Evolutionary conservation across 2,888 invertebrate genomes (phyloP), one percentile per base, ranked within the genome.

Genomic region (Hedychridium roseum): DNA sequence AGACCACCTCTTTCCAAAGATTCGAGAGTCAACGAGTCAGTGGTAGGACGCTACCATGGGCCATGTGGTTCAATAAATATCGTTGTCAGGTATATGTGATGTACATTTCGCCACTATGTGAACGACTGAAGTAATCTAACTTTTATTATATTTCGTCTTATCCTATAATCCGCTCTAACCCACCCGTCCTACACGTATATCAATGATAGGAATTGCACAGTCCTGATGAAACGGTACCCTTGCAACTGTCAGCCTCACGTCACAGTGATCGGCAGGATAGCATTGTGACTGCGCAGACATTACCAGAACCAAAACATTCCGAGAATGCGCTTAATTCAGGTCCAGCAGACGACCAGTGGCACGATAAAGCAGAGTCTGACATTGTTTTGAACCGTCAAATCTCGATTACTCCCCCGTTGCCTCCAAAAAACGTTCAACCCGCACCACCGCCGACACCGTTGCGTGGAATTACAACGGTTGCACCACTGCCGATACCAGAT

Each of bases 21-120:
- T 91, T 91, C 70, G 90, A 90, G 78, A 86, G 90, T 57, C 90
- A 91, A 78, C 88, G 89, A 66, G 70, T 88, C 21, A 85, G 85
- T 40, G 91, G 91, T 0, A 84, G 86, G 35, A 84, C 83, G 68
- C 88, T 90, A 74, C 91, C 91, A 1, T 92, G 91, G 91, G 83
- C 83, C 15, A 82, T 74, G 73, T 79, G 78, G 78, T 54, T 78
- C 18, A 76, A 76, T 40, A 78, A 77, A 50, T 74, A 74, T 43
- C 64, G 70, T 20, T 44, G 66, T 50, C 66, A 76, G 62, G 71
- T 70, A 67, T 36, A n/a, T n/a, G n/a, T n/a, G n/a, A n/a, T n/a
- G n/a, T n/a, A n/a, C n/a, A n/a, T n/a, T n/a, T n/a, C n/a, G n/a
- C n/a, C n/a, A n/a, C n/a, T n/a, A n/a, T n/a, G n/a, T n/a, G n/a